Evolutionary conservation across 2,888 invertebrate species (phyloP).

Genomic region (Euzetes globulus): DNA sequence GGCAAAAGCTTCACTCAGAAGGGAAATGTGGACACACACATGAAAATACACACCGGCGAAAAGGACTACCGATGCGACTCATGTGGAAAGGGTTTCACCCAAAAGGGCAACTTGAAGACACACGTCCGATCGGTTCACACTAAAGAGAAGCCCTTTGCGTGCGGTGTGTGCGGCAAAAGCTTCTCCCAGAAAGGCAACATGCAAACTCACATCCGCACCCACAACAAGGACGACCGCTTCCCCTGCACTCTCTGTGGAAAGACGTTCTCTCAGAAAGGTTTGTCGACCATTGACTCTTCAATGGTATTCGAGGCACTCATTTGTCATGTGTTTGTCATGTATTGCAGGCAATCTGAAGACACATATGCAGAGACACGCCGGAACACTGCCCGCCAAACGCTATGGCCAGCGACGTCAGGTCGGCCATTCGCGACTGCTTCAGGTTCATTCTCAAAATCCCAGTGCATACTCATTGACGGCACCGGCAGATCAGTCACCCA

Average conservation of each 20-base stretch:
- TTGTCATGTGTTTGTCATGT: neutral
- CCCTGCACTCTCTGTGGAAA: conserved; percentile 43
- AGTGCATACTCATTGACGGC: neutral
- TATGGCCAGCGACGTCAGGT: conserved; percentile 36
- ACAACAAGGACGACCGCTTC: conserved; percentile 43
- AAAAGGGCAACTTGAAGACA: conserved; percentile 43
- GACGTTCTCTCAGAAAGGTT: conserved; percentile 43
- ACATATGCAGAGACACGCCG: conserved; percentile 43
- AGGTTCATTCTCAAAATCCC: conserved; percentile 19
- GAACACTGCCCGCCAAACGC: conserved; percentile 41
- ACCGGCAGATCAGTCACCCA: neutral
- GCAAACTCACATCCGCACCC: conserved; percentile 43
- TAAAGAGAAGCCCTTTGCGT: conserved; percentile 43
- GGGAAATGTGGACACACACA: conserved; percentile 43
- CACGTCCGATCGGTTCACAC: conserved; percentile 43
- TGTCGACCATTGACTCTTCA: neutral
- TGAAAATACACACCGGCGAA: conserved; percentile 43
- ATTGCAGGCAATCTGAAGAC: conserved; percentile 42
- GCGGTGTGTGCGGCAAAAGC: conserved; percentile 42
- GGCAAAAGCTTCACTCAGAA: conserved; percentile 44
- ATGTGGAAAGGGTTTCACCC: conserved; percentile 43
- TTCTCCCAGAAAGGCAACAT: conserved; percentile 42
- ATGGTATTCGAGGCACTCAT: neutral
- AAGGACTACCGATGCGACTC: conserved; percentile 42
- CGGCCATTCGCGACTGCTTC: conserved; percentile 23